Base-by-base conservation (phyloP, 2,888 invertebrate species). In the Perizoma flavofasciatum region DNA sequence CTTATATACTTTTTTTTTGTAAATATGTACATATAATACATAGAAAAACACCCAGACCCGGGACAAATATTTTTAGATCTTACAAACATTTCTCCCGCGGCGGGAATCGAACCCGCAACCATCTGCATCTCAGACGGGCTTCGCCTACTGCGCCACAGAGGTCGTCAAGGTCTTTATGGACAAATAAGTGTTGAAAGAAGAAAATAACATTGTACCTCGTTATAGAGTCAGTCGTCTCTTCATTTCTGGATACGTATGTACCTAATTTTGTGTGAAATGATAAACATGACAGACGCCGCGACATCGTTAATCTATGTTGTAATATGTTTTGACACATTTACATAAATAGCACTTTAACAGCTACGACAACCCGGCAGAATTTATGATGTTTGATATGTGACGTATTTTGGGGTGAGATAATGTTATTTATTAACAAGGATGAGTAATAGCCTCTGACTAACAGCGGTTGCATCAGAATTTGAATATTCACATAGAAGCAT, bases 271-370 rank as follows among this genome's bases (percentile, higher is more conserved):
- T 52, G 55, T 59, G 58, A 57, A 58, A 58, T 49, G 58, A 58
- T 62, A 55, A 62, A 63, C 64, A 54, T 61, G 64, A 61, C 51
- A 61, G 75, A 73, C 73, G 77, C 73, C 70, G 70, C 70, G 66
- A 71, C 74, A 72, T 81, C 81, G 78, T 83, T 82, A 81, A 83
- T 83, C 79, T 79, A 81, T 75, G 77, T 68, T 72, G 75, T 74
- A 77, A 71, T 77, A 71, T 76, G 77, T 73, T 77, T 72, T 73
- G 77, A 75, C 76, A 74, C 79, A 79, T 80, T 78, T 78, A 80
- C 80, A 77, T 79, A 80, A 79, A 80, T 75, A 78, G 71, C 74
- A 76, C 78, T 78, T 75, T 77, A 74, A 74, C 73, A 71, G 71
- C 60, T 69, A 70, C 71, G 73, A 73, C 73, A 71, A 66, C 66